Conservation (phyloP, 2,797 vertebrate species). For the Parauchenoglanis punctatus region DNA sequence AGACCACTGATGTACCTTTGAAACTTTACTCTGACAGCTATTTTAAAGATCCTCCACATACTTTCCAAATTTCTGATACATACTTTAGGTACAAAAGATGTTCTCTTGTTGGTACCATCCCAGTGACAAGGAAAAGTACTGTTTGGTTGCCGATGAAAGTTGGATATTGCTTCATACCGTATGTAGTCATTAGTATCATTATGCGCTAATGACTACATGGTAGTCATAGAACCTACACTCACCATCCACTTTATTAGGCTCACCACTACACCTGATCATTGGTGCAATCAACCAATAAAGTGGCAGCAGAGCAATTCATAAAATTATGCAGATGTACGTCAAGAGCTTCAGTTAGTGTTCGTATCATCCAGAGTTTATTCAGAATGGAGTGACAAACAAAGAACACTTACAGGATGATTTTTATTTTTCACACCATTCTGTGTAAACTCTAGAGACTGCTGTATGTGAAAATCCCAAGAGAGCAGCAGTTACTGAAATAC, state of each 20-base stretch:
- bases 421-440: not conserved
- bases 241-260: not conserved
- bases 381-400: not conserved
- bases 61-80: no score
- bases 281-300: not conserved
- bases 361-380: not conserved
- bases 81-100: not conserved
- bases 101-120: not conserved
- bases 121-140: not conserved
- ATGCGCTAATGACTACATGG: not conserved
- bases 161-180: not conserved
- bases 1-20: not conserved
- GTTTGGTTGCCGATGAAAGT: not conserved
- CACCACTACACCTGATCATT: not conserved
- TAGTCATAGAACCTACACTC: not conserved
- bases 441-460: not conserved
- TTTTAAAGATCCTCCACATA: not conserved
- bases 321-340: not conserved
- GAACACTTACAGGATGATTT: not conserved
- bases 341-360: not conserved
- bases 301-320: not conserved
- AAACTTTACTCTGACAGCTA: not conserved
- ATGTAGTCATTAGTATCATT: not conserved
- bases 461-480: not conserved
- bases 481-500: not conserved